Base-by-base conservation (phyloP, 1,140 invertebrate species). In the Cydia pomonella region DNA sequence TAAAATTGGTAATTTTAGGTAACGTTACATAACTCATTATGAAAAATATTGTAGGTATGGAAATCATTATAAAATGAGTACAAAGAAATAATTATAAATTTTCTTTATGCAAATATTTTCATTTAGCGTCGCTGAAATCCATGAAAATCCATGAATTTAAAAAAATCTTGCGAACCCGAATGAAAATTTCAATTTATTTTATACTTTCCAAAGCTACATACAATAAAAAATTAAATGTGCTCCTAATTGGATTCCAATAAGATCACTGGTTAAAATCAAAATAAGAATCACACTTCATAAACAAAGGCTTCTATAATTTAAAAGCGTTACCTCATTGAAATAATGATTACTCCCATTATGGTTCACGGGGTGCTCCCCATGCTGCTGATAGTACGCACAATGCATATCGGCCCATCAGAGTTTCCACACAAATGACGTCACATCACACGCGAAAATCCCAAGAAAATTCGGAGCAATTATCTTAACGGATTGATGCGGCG, bases 301-400 rank as follows among this genome's bases (percentile, higher is more conserved):
- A 53, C 50, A 59, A 59, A 59, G 21, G 21, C 18, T 59, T 59
- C 21, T 59, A 59, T 10, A 6, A 59, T 59, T 59, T 59, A 59
- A 53, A 59, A 59, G 53, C 53, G 72, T 87, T 91, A 93, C 91
- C 91, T 93, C 90, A 80, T 90, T 91, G 87, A 89, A 93, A 80
- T 91, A 91, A 80, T 80, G 85, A 83, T 87, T 89, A 87, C 84
- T 90, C 80, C 86, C 87, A 84, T 88, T 90, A 74, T 93, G 90
- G 10, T 83, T 79, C 64, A 79, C 87, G 77, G 89, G 91, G 85
- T 91, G 86, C 80, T 82, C 89, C 90, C 87, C 90, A 77, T 87
- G 85, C 78, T 91, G 88, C 62, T 91, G 89, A 78, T 93, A 93
- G 77, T 92, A 92, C 78, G 91, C 89, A 84, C 91, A 93, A 80